These are phyloP conservation scores for Chrysotoxum bicinctum DNA, from an alignment of 2,888 invertebrate species.

Conservation along the genomic window DNA sequence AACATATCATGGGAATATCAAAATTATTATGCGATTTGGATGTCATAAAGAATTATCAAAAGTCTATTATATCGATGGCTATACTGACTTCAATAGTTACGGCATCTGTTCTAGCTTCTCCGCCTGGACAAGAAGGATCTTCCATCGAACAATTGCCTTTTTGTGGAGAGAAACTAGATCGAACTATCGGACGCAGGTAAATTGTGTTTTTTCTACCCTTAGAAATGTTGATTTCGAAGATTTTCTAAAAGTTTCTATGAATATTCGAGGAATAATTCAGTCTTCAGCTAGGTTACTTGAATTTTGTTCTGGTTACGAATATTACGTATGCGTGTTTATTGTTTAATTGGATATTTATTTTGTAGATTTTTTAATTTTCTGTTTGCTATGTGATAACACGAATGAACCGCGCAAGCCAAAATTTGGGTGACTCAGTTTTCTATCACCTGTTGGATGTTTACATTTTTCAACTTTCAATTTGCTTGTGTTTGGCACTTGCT, in stretches of 20 bases:
- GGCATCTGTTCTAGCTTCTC: slow-evolving; percentile 74
- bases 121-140: slow-evolving; percentile 47
- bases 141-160: slow-evolving; percentile 75
- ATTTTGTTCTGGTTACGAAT: neutral
- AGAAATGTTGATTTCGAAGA: slow-evolving; percentile 4
- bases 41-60: slow-evolving; percentile 72
- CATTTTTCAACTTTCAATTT: slow-evolving; percentile 30
- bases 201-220: neutral
- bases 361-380: slow-evolving; percentile 21
- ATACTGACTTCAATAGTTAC: slow-evolving; percentile 78
- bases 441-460: slow-evolving; percentile 70
- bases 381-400: slow-evolving; percentile 35
- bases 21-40: slow-evolving; percentile 74
- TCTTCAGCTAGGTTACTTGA: slow-evolving; percentile 16
- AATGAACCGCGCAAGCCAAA: slow-evolving; percentile 33
- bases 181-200: slow-evolving; percentile 80
- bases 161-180: slow-evolving; percentile 78
- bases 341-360: slow-evolving; percentile 16
- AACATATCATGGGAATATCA: slow-evolving; percentile 61
- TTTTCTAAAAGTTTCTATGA: slow-evolving; percentile 64
- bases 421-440: slow-evolving; percentile 54
- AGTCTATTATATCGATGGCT: slow-evolving; percentile 76
- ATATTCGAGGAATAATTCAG: slow-evolving; percentile 7
- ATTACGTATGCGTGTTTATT: slow-evolving; percentile 27
- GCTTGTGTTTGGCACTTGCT: neutral